A percentile compares a stretch with the other conserved stretches of the same genome.
Evolutionary conservation across 2,888 invertebrate genomes (phyloP).

Genomic region (Ramazzottius varieornatus): DNA sequence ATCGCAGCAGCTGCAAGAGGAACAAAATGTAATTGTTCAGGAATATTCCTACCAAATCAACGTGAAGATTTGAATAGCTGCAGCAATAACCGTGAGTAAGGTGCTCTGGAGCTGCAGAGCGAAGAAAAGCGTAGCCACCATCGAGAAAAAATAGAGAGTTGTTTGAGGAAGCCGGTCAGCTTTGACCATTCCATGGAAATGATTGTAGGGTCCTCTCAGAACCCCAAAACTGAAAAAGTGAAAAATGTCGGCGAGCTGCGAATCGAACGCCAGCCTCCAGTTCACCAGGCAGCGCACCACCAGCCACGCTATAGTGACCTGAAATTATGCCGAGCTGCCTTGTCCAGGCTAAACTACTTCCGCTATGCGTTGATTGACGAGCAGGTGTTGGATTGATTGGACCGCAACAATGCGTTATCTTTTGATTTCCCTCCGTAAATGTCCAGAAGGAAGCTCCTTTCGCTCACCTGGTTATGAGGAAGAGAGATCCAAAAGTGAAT

Average conservation of each 20-base stretch:
- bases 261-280: too few species aligned
- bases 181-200: not conserved
- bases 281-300: not conserved
- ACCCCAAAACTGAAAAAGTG: not conserved
- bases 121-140: not conserved
- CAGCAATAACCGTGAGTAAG: not conserved
- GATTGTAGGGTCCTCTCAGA: not conserved
- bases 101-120: not conserved
- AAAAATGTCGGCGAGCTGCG: too few species aligned
- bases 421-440: not conserved
- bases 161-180: not conserved
- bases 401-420: too few species aligned
- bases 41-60: not conserved
- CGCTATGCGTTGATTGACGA: too few species aligned
- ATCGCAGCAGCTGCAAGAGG: too few species aligned
- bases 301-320: too few species aligned
- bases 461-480: not conserved
- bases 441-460: too few species aligned
- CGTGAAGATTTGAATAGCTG: not conserved
- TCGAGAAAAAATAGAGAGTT: not conserved
- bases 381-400: too few species aligned
- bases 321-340: too few species aligned
- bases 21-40: too few species aligned
- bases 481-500: not conserved
- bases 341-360: too few species aligned